A percentile compares a stretch with the other conserved stretches of the same genome.
Evolutionary conservation across 92 coral and sea anemone species (phyloP).

Genomic region (Pocillopora meandrina): DNA sequence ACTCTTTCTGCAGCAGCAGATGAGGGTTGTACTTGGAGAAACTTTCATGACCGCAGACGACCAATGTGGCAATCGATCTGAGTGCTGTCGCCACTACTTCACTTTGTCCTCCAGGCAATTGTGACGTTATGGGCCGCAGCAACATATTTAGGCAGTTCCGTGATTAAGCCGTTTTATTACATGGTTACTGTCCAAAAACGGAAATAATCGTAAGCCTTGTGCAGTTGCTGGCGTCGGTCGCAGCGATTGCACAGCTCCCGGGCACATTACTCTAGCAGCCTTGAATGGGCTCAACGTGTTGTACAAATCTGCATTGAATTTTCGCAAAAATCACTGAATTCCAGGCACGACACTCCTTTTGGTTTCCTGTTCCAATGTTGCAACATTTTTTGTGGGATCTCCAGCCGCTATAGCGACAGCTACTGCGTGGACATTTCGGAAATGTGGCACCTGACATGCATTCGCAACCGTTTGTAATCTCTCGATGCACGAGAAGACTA

Average conservation of each 20-base stretch:
- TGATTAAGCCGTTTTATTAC: neutral
- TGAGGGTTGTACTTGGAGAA: conserved; percentile 39
- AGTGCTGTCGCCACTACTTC: conserved; percentile 52
- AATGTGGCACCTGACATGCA: conserved; percentile 20
- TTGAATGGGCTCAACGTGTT: conserved; percentile 47
- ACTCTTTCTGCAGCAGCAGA: conserved; percentile 59
- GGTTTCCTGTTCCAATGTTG: no score
- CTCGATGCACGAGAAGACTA: conserved; percentile 39
- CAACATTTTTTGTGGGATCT: conserved; percentile 36
- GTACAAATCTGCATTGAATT: conserved; percentile 30
- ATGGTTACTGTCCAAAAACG: conserved; percentile 38
- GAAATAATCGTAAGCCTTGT: conserved; percentile 43
- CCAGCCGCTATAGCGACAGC: neutral
- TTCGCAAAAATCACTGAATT: conserved; percentile 43
- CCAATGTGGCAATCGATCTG: no score
- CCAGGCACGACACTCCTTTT: conserved; percentile 41
- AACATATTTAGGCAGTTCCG: conserved; percentile 46
- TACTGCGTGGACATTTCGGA: conserved; percentile 35
- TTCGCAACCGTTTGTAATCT: conserved; percentile 16
- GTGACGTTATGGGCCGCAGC: conserved; percentile 22
- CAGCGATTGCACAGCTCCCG: neutral
- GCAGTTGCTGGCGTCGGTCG: conserved; percentile 35
- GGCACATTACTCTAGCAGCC: conserved; percentile 22
- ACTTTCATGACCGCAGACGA: conserved; percentile 30
- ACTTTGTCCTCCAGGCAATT: conserved; percentile 36